Base-by-base conservation (phyloP, 2,888 invertebrate species). In the Tachystola acroxantha region DNA sequence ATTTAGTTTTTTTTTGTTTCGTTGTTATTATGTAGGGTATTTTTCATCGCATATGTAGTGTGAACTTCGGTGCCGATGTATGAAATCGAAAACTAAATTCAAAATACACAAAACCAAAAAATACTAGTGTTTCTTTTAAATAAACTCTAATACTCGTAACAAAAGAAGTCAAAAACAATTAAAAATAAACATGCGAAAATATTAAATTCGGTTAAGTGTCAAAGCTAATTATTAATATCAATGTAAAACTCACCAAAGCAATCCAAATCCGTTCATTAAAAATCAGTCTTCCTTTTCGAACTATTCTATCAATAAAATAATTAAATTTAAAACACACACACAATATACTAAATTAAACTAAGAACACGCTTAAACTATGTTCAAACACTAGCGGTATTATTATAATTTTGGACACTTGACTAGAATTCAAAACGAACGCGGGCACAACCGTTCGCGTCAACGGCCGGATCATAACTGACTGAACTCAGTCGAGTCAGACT, bases 391-490 rank as follows among this genome's bases (percentile, higher is more conserved):
- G 30, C 48, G 45, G 50, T 67, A 65, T 61, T 64, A 69, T 64
- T 68, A 67, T 44, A 48, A 71, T 70, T 85, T 85, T 84, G 84
- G 85, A 71, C 64, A 74, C 69, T 81, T 85, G 85, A 86, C 86
- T 86, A 86, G 85, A 86, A 71, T 66, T 65, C 70, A 71, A 69
- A 66, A 62, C 43, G 65, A 64, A 64, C 67, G 70, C 69, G 68
- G 55, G 51, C 58, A 70, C 84, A 71, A 76, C 84, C 81, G 82
- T 64, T 57, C 74, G 68, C 78, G 74, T 51, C 78, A 69, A 76
- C 81, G 76, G 78, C 58, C 70, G 78, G 68, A 74, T 67, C 79
- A 82, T 79, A 78, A 85, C 85, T 85, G 82, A 75, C n/a, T n/a
- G n/a, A n/a, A n/a, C n/a, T n/a, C n/a, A n/a, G n/a, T n/a, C n/a